Conservation (phyloP, 2,113 vertebrate species). For the Tauraco erythrolophus region DNA sequence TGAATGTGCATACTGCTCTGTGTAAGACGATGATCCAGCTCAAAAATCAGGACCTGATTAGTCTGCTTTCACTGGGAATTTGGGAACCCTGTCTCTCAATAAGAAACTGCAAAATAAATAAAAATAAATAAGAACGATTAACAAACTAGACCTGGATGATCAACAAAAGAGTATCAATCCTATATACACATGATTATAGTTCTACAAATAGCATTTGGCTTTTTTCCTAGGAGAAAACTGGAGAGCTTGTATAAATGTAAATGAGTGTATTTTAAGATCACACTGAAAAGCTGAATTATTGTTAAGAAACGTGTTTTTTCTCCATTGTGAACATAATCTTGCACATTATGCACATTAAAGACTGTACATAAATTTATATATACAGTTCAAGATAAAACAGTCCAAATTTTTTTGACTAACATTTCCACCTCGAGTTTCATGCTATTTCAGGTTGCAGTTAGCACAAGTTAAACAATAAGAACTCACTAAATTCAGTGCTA, state of each 20-base stretch:
- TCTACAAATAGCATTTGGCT: background rate
- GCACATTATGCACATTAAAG: background rate
- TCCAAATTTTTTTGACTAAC: background rate
- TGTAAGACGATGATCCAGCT: background rate
- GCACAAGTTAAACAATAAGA: constrained; percentile 8
- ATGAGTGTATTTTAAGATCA: background rate
- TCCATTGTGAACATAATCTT: background rate
- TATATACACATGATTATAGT: background rate
- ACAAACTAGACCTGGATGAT: background rate
- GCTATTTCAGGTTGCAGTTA: background rate
- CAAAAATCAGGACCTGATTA: background rate
- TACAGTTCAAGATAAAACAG: background rate
- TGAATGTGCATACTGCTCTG: background rate
- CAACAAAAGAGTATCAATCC: background rate
- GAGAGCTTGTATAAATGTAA: background rate
- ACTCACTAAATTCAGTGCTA: background rate
- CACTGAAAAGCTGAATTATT: background rate
- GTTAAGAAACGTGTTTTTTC: background rate
- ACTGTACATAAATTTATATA: background rate
- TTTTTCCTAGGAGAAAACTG: background rate
- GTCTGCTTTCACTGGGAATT: background rate
- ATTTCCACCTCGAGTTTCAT: background rate
- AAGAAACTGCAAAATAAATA: background rate
- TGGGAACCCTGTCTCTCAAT: background rate
- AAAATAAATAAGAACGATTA: background rate